Base-by-base conservation (phyloP, 2,888 invertebrate species). In the Rhagonycha lutea region DNA sequence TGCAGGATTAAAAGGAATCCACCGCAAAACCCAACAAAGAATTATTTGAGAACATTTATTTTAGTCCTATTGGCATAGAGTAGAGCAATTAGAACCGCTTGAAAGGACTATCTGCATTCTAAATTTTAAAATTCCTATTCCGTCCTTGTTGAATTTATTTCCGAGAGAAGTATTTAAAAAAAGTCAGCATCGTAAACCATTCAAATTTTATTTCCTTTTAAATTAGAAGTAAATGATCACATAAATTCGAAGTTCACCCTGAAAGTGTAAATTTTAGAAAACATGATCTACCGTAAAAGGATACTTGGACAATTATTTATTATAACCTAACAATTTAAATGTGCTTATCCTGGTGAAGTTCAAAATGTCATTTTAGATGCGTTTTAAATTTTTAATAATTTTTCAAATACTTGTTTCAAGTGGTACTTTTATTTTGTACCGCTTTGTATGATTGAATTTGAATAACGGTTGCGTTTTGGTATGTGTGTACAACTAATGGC, bases 21-120 rank as follows among this genome's bases (percentile, higher is more conserved):
- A 47, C 65, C 67, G 71, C 71, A 67, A 71, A 65, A 60, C 65
- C 67, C 71, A 67, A 67, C 65, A 72, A 72, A 65, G 71, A 72
- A 65, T 72, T 47, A 72, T 67, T 72, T 29, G 71, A 72, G 71
- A 67, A 60, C 67, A 67, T 72, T 72, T 72, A 72, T 72, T 72
- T 63, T 72, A 67, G 65, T 67, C 65, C 67, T 72, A 72, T 72
- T 72, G 61, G 67, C 67, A 70, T 70, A 62, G 62, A 29, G 62
- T 62, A 60, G n/a, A 47, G 60, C 32, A 24, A 65, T 72, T 72
- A 63, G 29, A 67, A 29, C 29, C 67, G 65, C 23, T 63, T 47
- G 47, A 28, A 18, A 32, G 47, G 14, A 60, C 65, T 32, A 72
- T 72, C 71, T 72, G 71, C 71, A 72, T 72, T 65, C 47, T 28